Base-by-base conservation (phyloP, 2,797 vertebrate species). In the Netta rufina region DNA sequence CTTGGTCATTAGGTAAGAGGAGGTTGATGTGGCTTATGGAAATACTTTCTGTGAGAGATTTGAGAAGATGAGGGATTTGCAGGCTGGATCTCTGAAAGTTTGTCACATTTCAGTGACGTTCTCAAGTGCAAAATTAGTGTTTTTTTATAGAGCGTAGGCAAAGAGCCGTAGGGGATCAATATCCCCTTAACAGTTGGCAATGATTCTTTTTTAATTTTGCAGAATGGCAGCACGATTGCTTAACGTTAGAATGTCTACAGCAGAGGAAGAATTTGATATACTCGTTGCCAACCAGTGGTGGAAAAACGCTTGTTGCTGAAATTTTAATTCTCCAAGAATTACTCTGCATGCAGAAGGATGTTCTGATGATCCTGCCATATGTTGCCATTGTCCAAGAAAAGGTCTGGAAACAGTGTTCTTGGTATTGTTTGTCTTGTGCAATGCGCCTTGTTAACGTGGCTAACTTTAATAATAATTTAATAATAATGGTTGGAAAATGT, bases 371-470 rank as follows among this genome's bases (percentile, higher is more conserved):
- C 92, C 84, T 99, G 30, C 99, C 99, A 0, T 99, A 99, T 81
- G 98, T 99, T 65, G 99, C 99, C 3, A 98, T 99, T 96, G 99
- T 99, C 66, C 99, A 99, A 93, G 99, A 99, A 98, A 99, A 99
- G 99, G 99, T 99, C 76, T 73, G 92, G 62, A 28, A 86, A 21
- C 16, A 8, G 16, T 49, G 13, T 65, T 73, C 91, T 33, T 92
- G 47, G 5, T 75, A 5, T 25, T 89, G 13, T 11, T 64, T 53
- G 1, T 51, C 2, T 77, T 54, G 38, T 33, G 12, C 81, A 20
- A 3, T 67, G 5, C 0, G 1, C 4, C 43, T 75, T 53, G 39
- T 49, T 76, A 27, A 24, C 8, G 13, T 45, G 12, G 2, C 49
- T 83, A 38, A 5, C 53, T 92, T 90, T 69, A 56, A 38, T 8